Evolutionary conservation across 2,113 vertebrate genomes (phyloP).

Genomic region (Fregata magnificens): DNA sequence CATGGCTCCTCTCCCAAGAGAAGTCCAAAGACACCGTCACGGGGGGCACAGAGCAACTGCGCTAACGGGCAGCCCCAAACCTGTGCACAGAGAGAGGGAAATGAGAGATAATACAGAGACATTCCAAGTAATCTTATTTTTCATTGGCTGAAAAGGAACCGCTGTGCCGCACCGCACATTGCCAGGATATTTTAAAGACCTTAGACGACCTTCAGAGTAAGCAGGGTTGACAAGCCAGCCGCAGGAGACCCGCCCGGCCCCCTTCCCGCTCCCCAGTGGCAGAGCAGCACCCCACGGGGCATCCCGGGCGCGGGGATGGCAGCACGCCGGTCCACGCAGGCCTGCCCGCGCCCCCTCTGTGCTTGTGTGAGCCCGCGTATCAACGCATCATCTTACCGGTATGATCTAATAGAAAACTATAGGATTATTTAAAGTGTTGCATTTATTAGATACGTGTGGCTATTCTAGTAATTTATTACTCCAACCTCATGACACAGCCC

Average conservation of each 20-base stretch:
- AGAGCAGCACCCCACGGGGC: not conserved
- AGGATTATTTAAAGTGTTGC: rapidly evolving
- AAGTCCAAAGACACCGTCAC: not conserved
- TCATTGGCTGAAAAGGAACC: not conserved
- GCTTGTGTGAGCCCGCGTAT: rapidly evolving
- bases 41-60: not conserved
- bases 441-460: not conserved
- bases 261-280: not conserved
- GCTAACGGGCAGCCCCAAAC: rapidly evolving
- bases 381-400: not conserved
- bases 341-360: not conserved
- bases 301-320: rapidly evolving
- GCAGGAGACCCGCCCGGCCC: rapidly evolving
- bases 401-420: rapidly evolving
- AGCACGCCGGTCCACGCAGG: rapidly evolving
- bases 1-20: not conserved
- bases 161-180: not conserved
- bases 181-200: not conserved
- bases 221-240: rapidly evolving
- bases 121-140: not conserved
- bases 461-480: rapidly evolving
- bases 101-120: rapidly evolving
- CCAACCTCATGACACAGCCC: not conserved
- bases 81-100: rapidly evolving
- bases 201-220: not conserved